Evolutionary conservation across 2,888 invertebrate genomes (phyloP), one percentile per base, ranked within the genome.

Genomic region (Pyrochroa serraticornis): DNA sequence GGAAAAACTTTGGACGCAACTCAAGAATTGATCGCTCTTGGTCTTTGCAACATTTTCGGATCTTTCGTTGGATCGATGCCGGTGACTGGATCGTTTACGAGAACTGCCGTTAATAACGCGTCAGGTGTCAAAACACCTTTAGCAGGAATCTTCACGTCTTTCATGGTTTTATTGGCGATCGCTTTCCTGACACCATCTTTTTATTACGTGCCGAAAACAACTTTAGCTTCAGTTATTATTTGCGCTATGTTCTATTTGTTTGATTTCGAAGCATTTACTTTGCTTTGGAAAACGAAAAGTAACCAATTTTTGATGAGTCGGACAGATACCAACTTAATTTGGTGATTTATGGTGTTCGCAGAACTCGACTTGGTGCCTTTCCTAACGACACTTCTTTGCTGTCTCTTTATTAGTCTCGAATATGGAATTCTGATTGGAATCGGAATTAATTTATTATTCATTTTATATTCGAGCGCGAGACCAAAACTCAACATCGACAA

Each of bases 31-130:
- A 78, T 92, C 43, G 90, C 92, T 0, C 79, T 92, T 42, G 89
- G 89, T n/a, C 75, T 90, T 1, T 88, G 91, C 68, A 96, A 95
- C 79, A 70, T 95, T 14, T 69, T 90, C 41, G 88, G 93, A 2
- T 89, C 92, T 12, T 93, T 95, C 77, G 87, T 92, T 0, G 86
- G 87, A 48, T 88, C 93, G 38, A 95, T 95, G 89, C 95, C 96
- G 0, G 85, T 90, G 1, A 90, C 93, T 5, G 95, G 92, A 51
- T 92, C 92, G 9, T 93, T 94, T 80, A 91, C 92, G 0, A 82
- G 93, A 60, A 91, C 95, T 1, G 95, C 95, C 1, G 89, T 97
- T 22, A 96, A 97, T 81, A 89, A 95, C 76, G 90, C 93, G 45
- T 92, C 93, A 63, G 95, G 95, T 0, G 96, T 95, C 0, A 83